Base-by-base conservation (phyloP, 2,113 vertebrate genomes). In the Lichenostomus cassidix region DNA sequence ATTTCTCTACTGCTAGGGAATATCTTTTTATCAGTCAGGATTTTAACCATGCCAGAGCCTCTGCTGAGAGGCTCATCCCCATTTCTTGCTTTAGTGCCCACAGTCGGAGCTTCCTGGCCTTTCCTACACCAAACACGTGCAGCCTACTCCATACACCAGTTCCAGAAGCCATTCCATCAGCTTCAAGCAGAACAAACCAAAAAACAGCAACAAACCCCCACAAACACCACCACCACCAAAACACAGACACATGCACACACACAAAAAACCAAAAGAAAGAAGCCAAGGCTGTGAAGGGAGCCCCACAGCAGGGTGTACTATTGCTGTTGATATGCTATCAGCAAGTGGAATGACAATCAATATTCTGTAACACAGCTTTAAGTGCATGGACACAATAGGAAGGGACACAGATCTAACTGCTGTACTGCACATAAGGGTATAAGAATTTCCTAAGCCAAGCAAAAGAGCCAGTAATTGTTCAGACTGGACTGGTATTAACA, bases 141-240 rank as follows among this genome's bases (percentile, higher is more conserved):
- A 69, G 23, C 27, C 8, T 35, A 2, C 35, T 55, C 33, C 0
- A 0, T 31, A 4, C 13, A 44, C 4, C 23, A 11, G 22, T 67
- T 68, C 28, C 50, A 64, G 41, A 81, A 73, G 49, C 12, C 1
- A 0, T 35, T 78, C 25, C 7, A 13, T 56, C 41, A 47, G 7
- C 50, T 80, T 67, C 55, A 47, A 86, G 56, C 35, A 56, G 52
- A 83, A 13, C 28, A 55, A 49, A n/a, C 10, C 15, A 23, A 11
- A 46, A 31, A 37, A 2, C 11, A 8, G 2, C 16, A 46, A 11
- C 14, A 50, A 35, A 15, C 5, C 11, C 23, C 35, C 27, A 5
- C 5, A 23, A 56, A 31, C 16, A 7, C 4, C 52, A 35, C 4
- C 9, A 24, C 2, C 15, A n/a, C 15, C 12, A 31, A 6, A 47